Conservation (phyloP, 2,888 invertebrate species). For the Acronicta alni region DNA sequence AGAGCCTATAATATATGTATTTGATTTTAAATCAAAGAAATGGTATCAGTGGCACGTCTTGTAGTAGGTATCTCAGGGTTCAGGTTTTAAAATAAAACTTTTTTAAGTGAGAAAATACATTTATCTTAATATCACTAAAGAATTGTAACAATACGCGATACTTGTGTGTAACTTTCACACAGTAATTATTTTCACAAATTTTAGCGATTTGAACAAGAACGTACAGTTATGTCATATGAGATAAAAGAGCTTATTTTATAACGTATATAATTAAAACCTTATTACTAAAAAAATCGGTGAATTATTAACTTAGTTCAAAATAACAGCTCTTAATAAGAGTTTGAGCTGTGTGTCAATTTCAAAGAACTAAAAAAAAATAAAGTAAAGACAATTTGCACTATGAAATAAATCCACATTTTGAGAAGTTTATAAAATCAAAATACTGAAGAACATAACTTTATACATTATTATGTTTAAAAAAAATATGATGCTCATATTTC, state of each 20-base stretch:
- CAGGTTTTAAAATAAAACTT: slow-evolving; percentile 19
- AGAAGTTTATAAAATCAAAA: too few species aligned
- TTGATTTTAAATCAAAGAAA: too few species aligned
- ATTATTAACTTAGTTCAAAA: slow-evolving; percentile 24
- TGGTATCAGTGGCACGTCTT: too few species aligned
- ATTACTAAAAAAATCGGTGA: slow-evolving; percentile 1
- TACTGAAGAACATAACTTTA: too few species aligned
- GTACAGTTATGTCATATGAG: slow-evolving; percentile 7
- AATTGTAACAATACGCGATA: slow-evolving; percentile 21
- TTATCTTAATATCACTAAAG: slow-evolving; percentile 34
- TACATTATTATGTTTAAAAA: too few species aligned
- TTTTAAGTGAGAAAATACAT: slow-evolving; percentile 36
- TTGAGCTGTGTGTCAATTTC: not conserved
- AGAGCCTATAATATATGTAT: too few species aligned
- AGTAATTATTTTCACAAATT: slow-evolving; percentile 12
- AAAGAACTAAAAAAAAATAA: not conserved
- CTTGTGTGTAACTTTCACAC: too few species aligned
- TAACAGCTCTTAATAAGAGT: slow-evolving; percentile 19
- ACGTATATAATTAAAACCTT: slow-evolving; percentile 6
- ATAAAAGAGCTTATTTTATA: slow-evolving; percentile 1
- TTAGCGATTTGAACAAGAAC: too few species aligned
- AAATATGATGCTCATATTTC: too few species aligned
- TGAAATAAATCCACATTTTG: not conserved
- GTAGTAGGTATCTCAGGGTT: too few species aligned
- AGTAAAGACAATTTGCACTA: not conserved